Conservation (phyloP, 2,797 vertebrate genomes). For the Pampus argenteus region DNA sequence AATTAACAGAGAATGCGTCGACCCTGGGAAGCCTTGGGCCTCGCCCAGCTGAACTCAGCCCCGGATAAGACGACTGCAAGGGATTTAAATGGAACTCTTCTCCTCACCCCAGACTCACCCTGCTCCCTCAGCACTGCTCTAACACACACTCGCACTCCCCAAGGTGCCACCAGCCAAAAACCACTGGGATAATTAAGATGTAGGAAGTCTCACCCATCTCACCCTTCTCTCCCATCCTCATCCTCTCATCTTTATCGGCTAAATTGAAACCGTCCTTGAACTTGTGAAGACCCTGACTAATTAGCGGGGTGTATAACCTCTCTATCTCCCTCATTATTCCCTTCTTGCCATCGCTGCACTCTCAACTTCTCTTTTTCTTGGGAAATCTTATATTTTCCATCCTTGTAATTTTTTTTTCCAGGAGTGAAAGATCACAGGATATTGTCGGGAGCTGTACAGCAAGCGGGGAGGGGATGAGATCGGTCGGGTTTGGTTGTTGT, state of each 20-base stretch:
- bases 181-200: slow-evolving; percentile 80
- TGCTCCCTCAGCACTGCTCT: not conserved
- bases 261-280: slow-evolving; percentile 85
- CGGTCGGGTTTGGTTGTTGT: slow-evolving; percentile 32
- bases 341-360: slow-evolving; percentile 52
- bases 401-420: slow-evolving; percentile 40
- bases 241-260: slow-evolving; percentile 80
- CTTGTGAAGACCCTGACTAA: slow-evolving; percentile 78
- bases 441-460: slow-evolving; percentile 1
- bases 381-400: slow-evolving; percentile 24
- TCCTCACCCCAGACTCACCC: slow-evolving; percentile 10
- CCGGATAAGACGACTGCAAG: slow-evolving; percentile 51
- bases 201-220: slow-evolving; percentile 65
- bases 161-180: slow-evolving; percentile 54
- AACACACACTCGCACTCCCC: slow-evolving; percentile 29
- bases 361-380: slow-evolving; percentile 42
- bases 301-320: slow-evolving; percentile 74
- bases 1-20: slow-evolving; percentile 80
- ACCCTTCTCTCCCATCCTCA: slow-evolving; percentile 55
- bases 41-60: slow-evolving; percentile 62
- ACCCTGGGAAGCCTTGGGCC: slow-evolving; percentile 62
- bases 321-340: slow-evolving; percentile 77
- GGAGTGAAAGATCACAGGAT: slow-evolving; percentile 33
- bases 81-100: slow-evolving; percentile 49
- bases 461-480: slow-evolving; percentile 16